Evolutionary conservation across 2,113 vertebrate genomes (phyloP).

Genomic region (Mystacornis crossleyi): DNA sequence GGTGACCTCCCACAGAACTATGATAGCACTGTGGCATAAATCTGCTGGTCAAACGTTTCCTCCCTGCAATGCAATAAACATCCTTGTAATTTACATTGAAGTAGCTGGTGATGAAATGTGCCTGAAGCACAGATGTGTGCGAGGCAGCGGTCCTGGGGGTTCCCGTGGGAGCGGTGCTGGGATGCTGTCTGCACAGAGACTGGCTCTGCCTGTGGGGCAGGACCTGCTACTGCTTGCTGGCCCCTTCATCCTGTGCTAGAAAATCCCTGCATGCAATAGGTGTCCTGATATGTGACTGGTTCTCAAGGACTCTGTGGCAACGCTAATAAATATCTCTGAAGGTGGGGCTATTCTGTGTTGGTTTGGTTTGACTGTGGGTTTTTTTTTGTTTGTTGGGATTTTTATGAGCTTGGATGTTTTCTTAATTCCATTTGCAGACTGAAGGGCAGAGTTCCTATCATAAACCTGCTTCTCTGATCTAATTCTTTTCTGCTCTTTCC

Average conservation of each 20-base stretch:
- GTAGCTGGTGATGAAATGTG: not conserved
- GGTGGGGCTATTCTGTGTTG: not conserved
- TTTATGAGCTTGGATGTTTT: not conserved
- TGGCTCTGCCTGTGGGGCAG: not conserved
- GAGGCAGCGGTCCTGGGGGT: accelerated
- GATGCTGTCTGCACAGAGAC: accelerated
- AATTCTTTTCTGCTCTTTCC: not conserved
- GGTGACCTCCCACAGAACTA: not conserved
- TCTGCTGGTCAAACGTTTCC: not conserved
- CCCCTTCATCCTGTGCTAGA: not conserved
- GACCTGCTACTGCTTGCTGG: not conserved
- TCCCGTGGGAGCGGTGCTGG: not conserved
- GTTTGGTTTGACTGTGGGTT: not conserved
- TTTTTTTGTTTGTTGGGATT: not conserved
- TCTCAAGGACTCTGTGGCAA: not conserved
- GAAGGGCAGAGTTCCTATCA: not conserved
- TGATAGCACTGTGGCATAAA: not conserved
- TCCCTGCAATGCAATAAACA: not conserved
- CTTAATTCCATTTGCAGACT: not conserved
- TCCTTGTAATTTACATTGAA: not conserved
- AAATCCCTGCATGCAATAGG: not conserved
- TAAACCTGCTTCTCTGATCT: not conserved
- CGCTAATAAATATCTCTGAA: not conserved
- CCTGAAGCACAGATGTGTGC: not conserved
- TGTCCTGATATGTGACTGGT: not conserved